phyloP scores from a whole-genome alignment of 2,888 invertebrate species.

The Perithous albicinctus region DNA sequence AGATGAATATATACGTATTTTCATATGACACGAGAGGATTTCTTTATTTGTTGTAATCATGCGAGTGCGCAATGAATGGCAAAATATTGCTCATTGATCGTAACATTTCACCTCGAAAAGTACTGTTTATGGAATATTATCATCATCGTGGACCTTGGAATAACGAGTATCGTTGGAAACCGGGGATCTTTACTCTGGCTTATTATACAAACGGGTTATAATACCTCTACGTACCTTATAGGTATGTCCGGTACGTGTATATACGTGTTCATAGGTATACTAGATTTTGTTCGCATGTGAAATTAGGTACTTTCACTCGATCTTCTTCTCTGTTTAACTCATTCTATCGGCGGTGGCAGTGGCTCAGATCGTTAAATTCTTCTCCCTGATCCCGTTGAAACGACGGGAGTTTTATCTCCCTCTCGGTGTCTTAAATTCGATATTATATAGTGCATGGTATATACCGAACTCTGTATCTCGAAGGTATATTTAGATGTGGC shows the following conservation, averaged over 20 bases:
- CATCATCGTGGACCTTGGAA: constrained; percentile 57
- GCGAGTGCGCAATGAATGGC: constrained; percentile 36
- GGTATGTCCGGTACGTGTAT: not conserved
- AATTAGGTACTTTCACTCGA: constrained; percentile 22
- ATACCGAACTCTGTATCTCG: not conserved
- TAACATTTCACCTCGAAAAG: constrained; percentile 61
- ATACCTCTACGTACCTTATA: constrained; percentile 38
- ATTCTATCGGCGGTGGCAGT: constrained; percentile 41
- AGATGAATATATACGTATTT: not conserved
- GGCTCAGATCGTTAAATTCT: constrained; percentile 66
- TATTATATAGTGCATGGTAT: constrained; percentile 7
- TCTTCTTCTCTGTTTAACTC: constrained; percentile 57
- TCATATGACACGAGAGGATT: not conserved
- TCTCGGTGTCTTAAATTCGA: not conserved
- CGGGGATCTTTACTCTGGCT: constrained; percentile 51
- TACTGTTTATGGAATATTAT: constrained; percentile 61
- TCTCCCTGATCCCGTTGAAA: constrained; percentile 57
- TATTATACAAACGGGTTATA: constrained; percentile 59
- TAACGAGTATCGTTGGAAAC: constrained; percentile 55
- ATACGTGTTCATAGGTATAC: not conserved
- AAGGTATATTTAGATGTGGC: constrained; percentile 1
- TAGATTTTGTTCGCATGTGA: not conserved
- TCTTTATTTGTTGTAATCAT: constrained; percentile 15
- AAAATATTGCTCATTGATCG: constrained; percentile 62
- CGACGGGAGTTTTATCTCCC: constrained; percentile 54